Evolutionary conservation across 2,888 invertebrate species (phyloP), one percentile per base, ranked within the genome.

Genomic region (Caenorhabditis sinica): DNA sequence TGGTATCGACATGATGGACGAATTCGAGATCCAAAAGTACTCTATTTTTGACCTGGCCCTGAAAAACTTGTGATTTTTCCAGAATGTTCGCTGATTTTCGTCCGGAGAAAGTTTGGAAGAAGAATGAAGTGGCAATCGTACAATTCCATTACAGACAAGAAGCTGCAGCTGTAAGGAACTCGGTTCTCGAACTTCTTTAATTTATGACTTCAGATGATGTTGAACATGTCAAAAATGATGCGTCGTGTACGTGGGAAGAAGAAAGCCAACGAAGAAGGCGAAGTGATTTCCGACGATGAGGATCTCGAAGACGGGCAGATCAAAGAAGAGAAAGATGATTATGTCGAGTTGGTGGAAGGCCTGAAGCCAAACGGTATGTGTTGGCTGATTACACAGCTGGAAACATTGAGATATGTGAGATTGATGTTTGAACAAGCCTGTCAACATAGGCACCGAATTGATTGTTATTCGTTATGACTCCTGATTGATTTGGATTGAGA

Each of bases 21-120:
- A 82, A 40, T 85, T 72, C 60, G 65, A 68, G 3, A 82, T 87
- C 28, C 63, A 68, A 33, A 87, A 85, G 86, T 85, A 33, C 20
- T 25, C 9, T 2, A 40, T 23, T 30, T n/a, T 17, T 2, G 15
- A 23, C 0, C 5, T 13, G 4, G 15, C n/a, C n/a, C n/a, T n/a
- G n/a, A n/a, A n/a, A n/a, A n/a, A 15, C 17, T 1, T 30, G n/a
- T n/a, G n/a, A n/a, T 56, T 60, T 9, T 86, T 85, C 33, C 84
- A 91, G 91, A 61, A 89, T 91, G 25, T 91, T 91, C 66, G 89
- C 88, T 6, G 87, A 86, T 33, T 91, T 86, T 71, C 72, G 82
- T 9, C 66, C 81, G 0, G 45, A 36, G 40, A 49, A 58, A 75
- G 65, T 60, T 36, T 84, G 53, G 74, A 84, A 72, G 36, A 60